Conservation (phyloP, 2,113 vertebrate species). For the Engystomops pustulosus region DNA sequence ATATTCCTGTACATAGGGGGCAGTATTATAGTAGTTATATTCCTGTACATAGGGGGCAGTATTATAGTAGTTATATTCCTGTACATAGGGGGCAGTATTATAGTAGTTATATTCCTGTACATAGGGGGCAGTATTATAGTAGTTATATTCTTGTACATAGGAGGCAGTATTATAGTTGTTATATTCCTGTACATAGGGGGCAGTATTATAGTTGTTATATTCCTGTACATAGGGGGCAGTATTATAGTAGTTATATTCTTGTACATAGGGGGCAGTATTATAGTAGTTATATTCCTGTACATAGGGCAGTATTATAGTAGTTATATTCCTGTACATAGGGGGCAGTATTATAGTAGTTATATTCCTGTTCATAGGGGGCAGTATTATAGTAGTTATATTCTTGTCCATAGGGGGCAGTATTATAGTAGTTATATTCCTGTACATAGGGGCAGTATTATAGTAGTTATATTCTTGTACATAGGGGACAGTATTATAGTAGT, state of each 20-base stretch:
- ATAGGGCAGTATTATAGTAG: conserved; percentile 12
- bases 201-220: conserved; percentile 5
- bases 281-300: not conserved
- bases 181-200: not conserved
- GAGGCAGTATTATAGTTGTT: conserved; percentile 2
- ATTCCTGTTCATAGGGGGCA: not conserved
- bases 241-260: conserved; percentile 19
- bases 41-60: not conserved
- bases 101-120: not conserved
- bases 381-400: conserved; percentile 22
- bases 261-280: not conserved
- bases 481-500: conserved; percentile 4
- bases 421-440: conserved; percentile 15
- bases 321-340: conserved; percentile 6
- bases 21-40: conserved; percentile 8
- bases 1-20: not conserved
- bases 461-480: not conserved
- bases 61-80: conserved; percentile 7
- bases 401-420: not conserved
- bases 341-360: conserved; percentile 6
- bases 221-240: not conserved
- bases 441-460: not conserved
- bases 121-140: conserved; percentile 6
- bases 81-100: not conserved
- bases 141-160: conserved; percentile 3